Conservation (phyloP, 2,888 invertebrate genomes). For the Chaitophorus viminalis region DNA sequence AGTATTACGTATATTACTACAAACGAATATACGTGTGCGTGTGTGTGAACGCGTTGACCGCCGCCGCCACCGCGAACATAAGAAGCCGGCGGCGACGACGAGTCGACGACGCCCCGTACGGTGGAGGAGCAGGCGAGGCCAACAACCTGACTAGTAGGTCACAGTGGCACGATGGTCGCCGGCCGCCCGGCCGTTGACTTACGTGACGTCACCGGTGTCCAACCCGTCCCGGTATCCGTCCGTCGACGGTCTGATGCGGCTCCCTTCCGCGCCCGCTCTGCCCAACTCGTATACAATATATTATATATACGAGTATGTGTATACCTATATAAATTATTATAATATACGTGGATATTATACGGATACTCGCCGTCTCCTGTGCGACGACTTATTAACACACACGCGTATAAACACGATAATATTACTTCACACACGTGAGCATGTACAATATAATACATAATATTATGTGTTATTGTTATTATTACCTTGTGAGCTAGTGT, state of each 20-base stretch:
- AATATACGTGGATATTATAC: no score
- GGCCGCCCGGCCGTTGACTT: slow-evolving; percentile 61
- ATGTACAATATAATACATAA: neutral
- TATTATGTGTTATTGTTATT: slow-evolving; percentile 4
- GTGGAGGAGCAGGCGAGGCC: slow-evolving; percentile 55
- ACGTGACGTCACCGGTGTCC: slow-evolving; percentile 58
- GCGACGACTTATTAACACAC: neutral
- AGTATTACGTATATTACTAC: neutral
- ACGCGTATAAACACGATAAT: neutral
- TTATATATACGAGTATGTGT: no score
- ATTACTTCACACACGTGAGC: neutral
- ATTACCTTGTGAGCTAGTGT: neutral
- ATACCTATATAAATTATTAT: no score
- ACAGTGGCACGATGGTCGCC: slow-evolving; percentile 61
- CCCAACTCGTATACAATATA: neutral
- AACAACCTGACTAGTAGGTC: slow-evolving; percentile 62
- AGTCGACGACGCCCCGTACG: neutral
- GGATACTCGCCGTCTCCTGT: neutral
- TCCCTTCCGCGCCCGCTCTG: neutral
- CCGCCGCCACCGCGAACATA: neutral
- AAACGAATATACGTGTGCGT: neutral
- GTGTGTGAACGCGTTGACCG: slow-evolving; percentile 32
- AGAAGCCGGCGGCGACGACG: neutral
- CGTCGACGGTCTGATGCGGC: neutral
- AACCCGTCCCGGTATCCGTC: slow-evolving; percentile 11